These are phyloP conservation scores for Philotrypesis tridentata DNA, from an alignment of 1,140 invertebrate species.

Conservation along the genomic window DNA sequence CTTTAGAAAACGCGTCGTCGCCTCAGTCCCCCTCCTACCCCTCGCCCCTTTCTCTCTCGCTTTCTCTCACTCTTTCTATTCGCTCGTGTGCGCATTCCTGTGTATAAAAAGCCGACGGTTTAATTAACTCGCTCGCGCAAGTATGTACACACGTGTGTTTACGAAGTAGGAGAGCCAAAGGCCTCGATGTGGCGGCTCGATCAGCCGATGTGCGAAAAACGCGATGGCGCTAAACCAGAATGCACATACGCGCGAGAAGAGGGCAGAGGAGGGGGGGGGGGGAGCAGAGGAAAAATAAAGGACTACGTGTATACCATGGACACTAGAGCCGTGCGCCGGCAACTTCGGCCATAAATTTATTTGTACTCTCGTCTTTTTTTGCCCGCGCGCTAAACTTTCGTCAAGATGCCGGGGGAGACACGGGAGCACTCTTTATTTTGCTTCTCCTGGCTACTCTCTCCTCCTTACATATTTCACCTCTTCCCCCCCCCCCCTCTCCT, in stretches of 20 bases:
- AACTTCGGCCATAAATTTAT: constrained; percentile 71
- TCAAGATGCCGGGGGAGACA: constrained; percentile 57
- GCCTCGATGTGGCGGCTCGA: constrained; percentile 55
- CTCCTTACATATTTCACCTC: constrained; percentile 40
- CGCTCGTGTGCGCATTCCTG: too few relatives aligned
- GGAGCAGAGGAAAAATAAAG: constrained; percentile 4
- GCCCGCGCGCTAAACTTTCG: constrained; percentile 64
- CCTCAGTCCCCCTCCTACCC: too few relatives aligned
- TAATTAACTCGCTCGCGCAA: constrained; percentile 53
- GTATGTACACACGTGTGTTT: neutral
- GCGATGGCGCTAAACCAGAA: constrained; percentile 41
- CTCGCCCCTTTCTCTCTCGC: too few relatives aligned
- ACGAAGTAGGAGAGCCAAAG: neutral
- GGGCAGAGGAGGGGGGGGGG: neutral
- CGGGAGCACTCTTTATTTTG: constrained; percentile 43
- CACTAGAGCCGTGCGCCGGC: constrained; percentile 63
- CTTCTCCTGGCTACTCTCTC: constrained; percentile 26
- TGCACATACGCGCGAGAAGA: constrained; percentile 11
- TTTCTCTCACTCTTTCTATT: too few relatives aligned
- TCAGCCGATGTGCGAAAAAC: constrained; percentile 58
- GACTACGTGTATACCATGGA: constrained; percentile 52
- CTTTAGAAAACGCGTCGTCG: neutral
- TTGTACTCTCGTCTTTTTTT: constrained; percentile 55
- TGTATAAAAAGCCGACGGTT: constrained; percentile 35
- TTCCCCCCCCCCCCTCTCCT: constrained; percentile 3